Percentiles rank a stretch among this genome's conserved stretches.
These are phyloP conservation scores for Elephas maximus DNA, from an alignment of 2,113 vertebrate species.

Conservation along the genomic window DNA sequence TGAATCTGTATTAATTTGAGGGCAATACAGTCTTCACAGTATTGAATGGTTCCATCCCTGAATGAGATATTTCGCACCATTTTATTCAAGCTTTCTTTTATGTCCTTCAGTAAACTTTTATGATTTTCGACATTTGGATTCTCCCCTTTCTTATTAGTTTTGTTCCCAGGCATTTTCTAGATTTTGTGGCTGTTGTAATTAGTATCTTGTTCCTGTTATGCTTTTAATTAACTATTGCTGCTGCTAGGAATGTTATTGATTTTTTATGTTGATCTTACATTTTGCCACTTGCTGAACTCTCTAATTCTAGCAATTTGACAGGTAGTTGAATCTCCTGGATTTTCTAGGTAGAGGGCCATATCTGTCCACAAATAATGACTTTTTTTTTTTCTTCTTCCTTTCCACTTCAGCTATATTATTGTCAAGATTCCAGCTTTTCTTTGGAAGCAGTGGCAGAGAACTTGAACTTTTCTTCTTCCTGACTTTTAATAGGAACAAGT, in stretches of 20 bases:
- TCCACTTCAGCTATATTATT: slow-evolving; percentile 46
- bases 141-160: neutral
- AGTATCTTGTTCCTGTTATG: neutral
- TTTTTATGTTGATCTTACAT: neutral
- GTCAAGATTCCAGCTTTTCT: slow-evolving; percentile 19
- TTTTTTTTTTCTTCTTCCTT: slow-evolving; percentile 10
- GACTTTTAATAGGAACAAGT: neutral
- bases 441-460: neutral
- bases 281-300: slow-evolving; percentile 40
- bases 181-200: neutral
- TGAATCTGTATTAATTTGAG: neutral
- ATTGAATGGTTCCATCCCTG: neutral
- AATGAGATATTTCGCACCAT: neutral
- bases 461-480: slow-evolving; percentile 50
- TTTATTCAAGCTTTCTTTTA: neutral
- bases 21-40: neutral
- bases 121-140: neutral
- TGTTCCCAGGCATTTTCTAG: neutral
- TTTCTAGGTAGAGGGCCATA: neutral
- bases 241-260: neutral
- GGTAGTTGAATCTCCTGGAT: neutral
- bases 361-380: slow-evolving; percentile 32
- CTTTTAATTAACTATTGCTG: neutral
- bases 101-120: neutral
- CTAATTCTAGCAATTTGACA: slow-evolving; percentile 52